Evolutionary conservation across 2,888 invertebrate species (phyloP).

Genomic region (Macrophya alboannulata): DNA sequence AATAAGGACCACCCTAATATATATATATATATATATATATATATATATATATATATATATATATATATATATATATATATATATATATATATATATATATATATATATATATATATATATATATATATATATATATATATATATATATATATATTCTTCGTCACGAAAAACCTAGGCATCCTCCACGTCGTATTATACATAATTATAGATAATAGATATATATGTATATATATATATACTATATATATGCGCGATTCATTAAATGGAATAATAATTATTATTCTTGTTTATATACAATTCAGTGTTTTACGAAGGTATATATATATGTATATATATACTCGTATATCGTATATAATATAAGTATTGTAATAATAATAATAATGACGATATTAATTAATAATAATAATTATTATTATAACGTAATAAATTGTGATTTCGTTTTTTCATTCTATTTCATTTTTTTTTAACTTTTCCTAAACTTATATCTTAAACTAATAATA

Average conservation of each 20-base stretch:
- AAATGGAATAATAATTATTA: not conserved
- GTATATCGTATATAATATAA: not conserved
- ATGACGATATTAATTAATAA: not conserved
- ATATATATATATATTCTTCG: not conserved
- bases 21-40: no score
- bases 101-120: no score
- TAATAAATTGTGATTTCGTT: not conserved
- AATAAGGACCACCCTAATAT: no score
- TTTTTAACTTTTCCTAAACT: not conserved
- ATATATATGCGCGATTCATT: not conserved
- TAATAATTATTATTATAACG: not conserved
- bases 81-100: no score
- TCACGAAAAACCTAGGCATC: not conserved
- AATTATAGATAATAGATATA: no score
- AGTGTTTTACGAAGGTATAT: not conserved
- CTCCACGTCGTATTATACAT: constrained; percentile 2
- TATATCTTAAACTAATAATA: constrained; percentile 58
- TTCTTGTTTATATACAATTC: constrained; percentile 8
- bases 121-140: not conserved
- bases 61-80: no score
- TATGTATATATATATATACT: no score
- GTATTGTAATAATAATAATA: not conserved
- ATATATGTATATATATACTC: not conserved
- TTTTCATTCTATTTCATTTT: not conserved
- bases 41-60: no score